Evolutionary conservation across 2,888 invertebrate genomes (phyloP).

Genomic region (Philhelius pedissequus): DNA sequence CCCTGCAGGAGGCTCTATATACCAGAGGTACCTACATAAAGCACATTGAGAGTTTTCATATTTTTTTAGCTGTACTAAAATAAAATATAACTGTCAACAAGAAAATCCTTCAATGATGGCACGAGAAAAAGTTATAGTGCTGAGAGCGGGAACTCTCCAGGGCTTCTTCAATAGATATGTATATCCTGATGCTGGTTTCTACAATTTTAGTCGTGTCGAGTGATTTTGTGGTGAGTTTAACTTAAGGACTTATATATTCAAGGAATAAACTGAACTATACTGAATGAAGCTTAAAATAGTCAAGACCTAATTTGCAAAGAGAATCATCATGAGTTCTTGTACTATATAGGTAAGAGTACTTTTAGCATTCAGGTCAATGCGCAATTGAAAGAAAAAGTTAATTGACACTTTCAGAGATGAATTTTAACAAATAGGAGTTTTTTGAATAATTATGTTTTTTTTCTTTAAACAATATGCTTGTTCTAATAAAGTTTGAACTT

Average conservation of each 20-base stretch:
- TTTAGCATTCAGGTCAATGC: conserved; percentile 27
- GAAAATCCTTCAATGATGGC: neutral
- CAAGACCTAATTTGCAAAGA: conserved; percentile 51
- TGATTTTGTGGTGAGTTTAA: conserved; percentile 53
- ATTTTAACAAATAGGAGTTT: too few species aligned
- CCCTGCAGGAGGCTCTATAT: conserved; percentile 29
- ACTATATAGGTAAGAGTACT: neutral
- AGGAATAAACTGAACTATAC: conserved; percentile 35
- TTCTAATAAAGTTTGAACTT: too few species aligned
- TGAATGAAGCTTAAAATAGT: conserved; percentile 15
- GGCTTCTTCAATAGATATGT: neutral
- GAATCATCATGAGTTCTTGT: neutral
- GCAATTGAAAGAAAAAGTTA: too few species aligned
- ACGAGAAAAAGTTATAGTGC: conserved; percentile 9
- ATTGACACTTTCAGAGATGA: too few species aligned
- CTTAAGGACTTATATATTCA: conserved; percentile 29
- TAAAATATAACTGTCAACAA: conserved; percentile 10
- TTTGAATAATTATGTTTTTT: too few species aligned
- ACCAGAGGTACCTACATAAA: too few species aligned
- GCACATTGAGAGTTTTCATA: neutral
- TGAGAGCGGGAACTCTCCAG: neutral
- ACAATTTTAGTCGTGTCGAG: conserved; percentile 31
- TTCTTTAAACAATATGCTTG: too few species aligned
- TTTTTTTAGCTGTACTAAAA: conserved; percentile 9
- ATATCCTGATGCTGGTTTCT: conserved; percentile 10